Percentiles rank a stretch among this genome's conserved stretches.
Evolutionary conservation across 2,797 vertebrate genomes (phyloP).

Genomic region (Crocodylus rhombifer): DNA sequence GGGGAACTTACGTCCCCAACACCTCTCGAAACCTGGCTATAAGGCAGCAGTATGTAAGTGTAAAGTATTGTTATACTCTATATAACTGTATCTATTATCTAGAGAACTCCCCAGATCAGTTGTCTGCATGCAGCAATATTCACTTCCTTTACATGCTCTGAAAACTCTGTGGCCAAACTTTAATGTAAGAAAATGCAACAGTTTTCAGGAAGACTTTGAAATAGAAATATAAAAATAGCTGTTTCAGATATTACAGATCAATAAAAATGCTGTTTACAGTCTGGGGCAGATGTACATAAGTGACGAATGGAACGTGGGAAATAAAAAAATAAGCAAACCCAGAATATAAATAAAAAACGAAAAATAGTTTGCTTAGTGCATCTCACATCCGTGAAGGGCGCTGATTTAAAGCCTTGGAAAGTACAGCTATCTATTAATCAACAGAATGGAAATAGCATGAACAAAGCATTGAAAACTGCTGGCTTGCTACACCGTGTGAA

Average conservation of each 20-base stretch:
- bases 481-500: background rate
- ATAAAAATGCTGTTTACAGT: background rate
- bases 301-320: background rate
- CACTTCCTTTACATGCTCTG: background rate
- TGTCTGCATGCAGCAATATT: rapidly evolving
- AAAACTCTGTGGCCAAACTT: background rate
- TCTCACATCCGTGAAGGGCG: rapidly evolving
- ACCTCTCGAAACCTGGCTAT: background rate
- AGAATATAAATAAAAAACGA: background rate
- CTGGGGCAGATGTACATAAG: background rate
- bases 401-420: rapidly evolving
- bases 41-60: background rate
- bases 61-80: background rate
- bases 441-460: background rate
- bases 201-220: background rate
- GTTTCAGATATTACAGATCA: background rate
- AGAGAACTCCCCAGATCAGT: background rate
- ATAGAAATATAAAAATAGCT: background rate
- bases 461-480: background rate
- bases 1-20: background rate
- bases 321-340: background rate
- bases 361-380: background rate
- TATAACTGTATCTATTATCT: background rate
- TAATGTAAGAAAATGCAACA: background rate
- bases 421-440: background rate